Evolutionary conservation across 2,888 invertebrate genomes (phyloP), one percentile per base, ranked within the genome.

Genomic region (Ophion costatus): DNA sequence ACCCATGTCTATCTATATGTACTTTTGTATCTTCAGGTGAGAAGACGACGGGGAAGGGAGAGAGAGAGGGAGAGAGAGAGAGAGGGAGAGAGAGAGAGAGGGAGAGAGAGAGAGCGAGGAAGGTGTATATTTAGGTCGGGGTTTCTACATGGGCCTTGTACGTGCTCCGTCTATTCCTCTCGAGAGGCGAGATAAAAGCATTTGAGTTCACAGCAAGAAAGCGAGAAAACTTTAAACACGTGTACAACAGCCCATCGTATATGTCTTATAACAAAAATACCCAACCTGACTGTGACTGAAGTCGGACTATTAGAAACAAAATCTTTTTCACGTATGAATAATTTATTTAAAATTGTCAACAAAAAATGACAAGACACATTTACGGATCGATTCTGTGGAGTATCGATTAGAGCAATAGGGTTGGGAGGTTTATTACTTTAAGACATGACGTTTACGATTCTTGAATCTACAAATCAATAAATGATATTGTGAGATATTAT

Each of bases 141-240:
- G 29, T 74, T 69, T 78, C 17, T 75, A 70, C 74, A 69, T 84
- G 77, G 64, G 56, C 38, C 67, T 63, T 29, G 69, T 73, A 64
- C 76, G 75, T 69, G 73, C 59, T 67, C 71, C 73, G 33, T 70
- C 45, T 78, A 64, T 64, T 63, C 70, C 56, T 79, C 73, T 78
- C 74, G 24, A 75, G 78, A 75, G 69, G 64, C 22, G 7, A 75
- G 84, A 78, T 84, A 81, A 81, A 84, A 82, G 78, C 78, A 20
- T 84, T 82, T 51, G 78, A 70, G 70, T 69, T 75, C 66, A 66
- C 59, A 24, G 75, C 63, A 76, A 75, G 74, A 38, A 57, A 61
- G 22, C 14, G 42, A 67, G 57, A 61, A 11, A 67, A 57, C 24
- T 45, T 63, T 38, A 14, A 29, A 77, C 66, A 71, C 70, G 77